Conservation (phyloP, 2,888 invertebrate species). For the Eurois occulta region DNA sequence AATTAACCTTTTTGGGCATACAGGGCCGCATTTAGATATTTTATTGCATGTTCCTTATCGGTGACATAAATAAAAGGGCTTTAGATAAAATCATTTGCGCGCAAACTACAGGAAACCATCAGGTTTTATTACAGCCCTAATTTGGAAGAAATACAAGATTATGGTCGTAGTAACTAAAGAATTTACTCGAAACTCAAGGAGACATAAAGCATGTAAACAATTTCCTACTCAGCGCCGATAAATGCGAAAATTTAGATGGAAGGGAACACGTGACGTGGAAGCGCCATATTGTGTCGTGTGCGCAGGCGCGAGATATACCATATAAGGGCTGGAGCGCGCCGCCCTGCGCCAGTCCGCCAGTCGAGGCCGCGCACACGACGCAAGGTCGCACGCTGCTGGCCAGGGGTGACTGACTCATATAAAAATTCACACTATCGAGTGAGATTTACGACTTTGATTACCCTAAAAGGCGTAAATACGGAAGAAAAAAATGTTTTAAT, state of each 20-base stretch:
- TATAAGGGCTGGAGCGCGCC: slow-evolving; percentile 79
- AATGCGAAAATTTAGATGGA: slow-evolving; percentile 79
- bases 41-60: slow-evolving; percentile 38
- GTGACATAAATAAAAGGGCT: slow-evolving; percentile 41
- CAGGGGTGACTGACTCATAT: slow-evolving; percentile 85
- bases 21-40: slow-evolving; percentile 45
- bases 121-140: slow-evolving; percentile 55
- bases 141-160: slow-evolving; percentile 52
- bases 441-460: slow-evolving; percentile 81
- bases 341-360: slow-evolving; percentile 72
- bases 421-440: slow-evolving; percentile 81
- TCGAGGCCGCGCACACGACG: slow-evolving; percentile 73
- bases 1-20: slow-evolving; percentile 15
- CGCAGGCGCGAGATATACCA: slow-evolving; percentile 66
- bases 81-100: slow-evolving; percentile 48
- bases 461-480: slow-evolving; percentile 77
- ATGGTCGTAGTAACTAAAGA: slow-evolving; percentile 55
- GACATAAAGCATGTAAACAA: slow-evolving; percentile 59
- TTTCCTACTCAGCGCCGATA: slow-evolving; percentile 62
- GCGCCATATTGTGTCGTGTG: slow-evolving; percentile 64
- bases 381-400: slow-evolving; percentile 73
- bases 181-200: slow-evolving; percentile 64
- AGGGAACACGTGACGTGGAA: slow-evolving; percentile 80
- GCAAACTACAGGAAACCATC: slow-evolving; percentile 56
- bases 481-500: slow-evolving; percentile 76